phyloP scores from a whole-genome alignment of 2,797 vertebrate genomes.

The Pangasius larnaudii region DNA sequence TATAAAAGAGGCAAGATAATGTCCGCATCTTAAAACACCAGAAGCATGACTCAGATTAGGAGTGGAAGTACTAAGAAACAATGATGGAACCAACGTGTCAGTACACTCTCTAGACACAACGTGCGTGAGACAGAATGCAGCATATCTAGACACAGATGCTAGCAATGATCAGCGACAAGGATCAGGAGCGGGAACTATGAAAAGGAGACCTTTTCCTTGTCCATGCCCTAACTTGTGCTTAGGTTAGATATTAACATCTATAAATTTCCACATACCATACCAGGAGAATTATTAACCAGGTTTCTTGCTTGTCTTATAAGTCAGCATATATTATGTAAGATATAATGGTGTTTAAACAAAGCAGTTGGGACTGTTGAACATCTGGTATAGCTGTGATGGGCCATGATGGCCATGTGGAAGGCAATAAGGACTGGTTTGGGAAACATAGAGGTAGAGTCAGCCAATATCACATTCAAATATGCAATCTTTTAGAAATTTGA shows the following conservation, averaged over 20 bases:
- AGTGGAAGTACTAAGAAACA: not conserved
- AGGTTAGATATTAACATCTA: not conserved
- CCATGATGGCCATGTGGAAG: not conserved
- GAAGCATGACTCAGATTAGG: not conserved
- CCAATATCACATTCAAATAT: not conserved
- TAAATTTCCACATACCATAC: not conserved
- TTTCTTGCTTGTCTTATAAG: constrained; percentile 23
- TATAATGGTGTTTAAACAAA: not conserved
- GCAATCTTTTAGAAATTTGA: not conserved
- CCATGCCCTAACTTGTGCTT: not conserved
- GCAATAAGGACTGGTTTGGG: not conserved
- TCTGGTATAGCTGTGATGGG: not conserved
- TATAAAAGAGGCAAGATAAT: not conserved
- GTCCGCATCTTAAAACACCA: not conserved
- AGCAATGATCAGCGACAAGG: not conserved
- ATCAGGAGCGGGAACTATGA: not conserved
- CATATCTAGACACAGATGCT: not conserved
- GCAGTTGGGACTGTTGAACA: not conserved
- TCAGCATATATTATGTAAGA: constrained; percentile 30
- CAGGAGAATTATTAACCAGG: constrained; percentile 29
- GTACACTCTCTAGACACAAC: not conserved
- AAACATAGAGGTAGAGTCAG: not conserved
- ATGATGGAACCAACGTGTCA: not conserved
- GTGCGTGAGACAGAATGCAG: not conserved
- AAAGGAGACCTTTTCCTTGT: not conserved